Base-by-base conservation (phyloP, 2,888 invertebrate species). In the Drosophila subsilvestris region DNA sequence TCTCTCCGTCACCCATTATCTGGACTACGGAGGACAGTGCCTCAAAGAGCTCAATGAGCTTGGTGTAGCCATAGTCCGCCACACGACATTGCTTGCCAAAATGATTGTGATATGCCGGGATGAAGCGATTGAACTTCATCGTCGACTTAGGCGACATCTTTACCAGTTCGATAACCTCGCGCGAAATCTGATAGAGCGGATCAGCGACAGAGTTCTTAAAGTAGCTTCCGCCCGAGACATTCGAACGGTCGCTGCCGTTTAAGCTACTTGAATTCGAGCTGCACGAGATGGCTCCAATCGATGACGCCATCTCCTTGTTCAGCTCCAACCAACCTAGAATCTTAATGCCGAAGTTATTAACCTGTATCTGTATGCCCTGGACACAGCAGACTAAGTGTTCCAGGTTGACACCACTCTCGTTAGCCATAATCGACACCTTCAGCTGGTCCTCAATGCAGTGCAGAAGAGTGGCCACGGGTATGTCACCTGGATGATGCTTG, bases 101-200 rank as follows among this genome's bases (percentile, higher is more conserved):
- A 92, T 98, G 98, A 92, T 98, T 98, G 91, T 99, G 98, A 93
- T 98, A 99, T 1, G 97, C 96, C 2, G 98, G 98, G 85, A 98
- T 98, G 78, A 98, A 96, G 88, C 97, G 96, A 91, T 93, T 95
- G 90, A 97, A 95, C 4, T 96, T 94, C 92, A 99, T 95, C 63
- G 96, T 95, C 87, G 97, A 96, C 75, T 95, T 95, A 0, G 97
- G 96, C 22, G 95, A 95, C 55, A 95, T 96, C 86, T 96, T 96
- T 67, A 98, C 93, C 65, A 98, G 92, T 90, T 98, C 98, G 0
- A 97, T 95, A 20, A 98, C 93, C 92, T 99, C 98, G 1, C 97
- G 94, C 73, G 97, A 96, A 80, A 98, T 95, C 86, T 97, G 94
- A 59, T 95, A 94, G 72, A 92, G 79, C 0, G 92, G 91, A 86